Percentiles rank a stretch among this genome's conserved stretches.
These are phyloP conservation scores for Gari tellinella DNA, from an alignment of 2,888 invertebrate genomes.

Conservation along the genomic window DNA sequence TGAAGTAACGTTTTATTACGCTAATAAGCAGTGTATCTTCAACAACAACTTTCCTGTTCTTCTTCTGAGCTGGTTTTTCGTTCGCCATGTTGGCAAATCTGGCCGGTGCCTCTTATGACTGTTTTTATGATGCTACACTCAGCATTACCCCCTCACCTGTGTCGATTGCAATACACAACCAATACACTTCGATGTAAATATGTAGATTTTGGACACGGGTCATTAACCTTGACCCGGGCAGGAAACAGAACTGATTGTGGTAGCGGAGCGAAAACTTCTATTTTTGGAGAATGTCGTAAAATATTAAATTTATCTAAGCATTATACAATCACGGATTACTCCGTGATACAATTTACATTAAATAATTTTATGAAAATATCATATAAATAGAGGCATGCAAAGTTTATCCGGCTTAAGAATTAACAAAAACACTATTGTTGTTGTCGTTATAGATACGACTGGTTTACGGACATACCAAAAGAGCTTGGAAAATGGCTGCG, in stretches of 20 bases:
- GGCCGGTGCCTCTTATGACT: slow-evolving; percentile 1
- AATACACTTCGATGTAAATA: neutral
- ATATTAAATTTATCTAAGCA: no score
- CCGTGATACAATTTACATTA: no score
- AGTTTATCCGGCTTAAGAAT: no score
- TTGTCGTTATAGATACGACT: slow-evolving; percentile 51
- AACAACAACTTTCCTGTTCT: slow-evolving; percentile 57
- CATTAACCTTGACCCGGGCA: no score
- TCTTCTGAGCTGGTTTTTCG: slow-evolving; percentile 47
- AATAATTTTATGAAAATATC: no score
- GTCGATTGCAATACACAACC: slow-evolving; percentile 47
- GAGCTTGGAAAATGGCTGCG: slow-evolving; percentile 81
- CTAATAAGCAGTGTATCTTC: slow-evolving; percentile 76
- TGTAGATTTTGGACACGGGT: no score
- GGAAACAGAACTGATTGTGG: no score
- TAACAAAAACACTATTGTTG: neutral
- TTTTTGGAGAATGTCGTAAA: no score
- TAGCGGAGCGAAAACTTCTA: no score
- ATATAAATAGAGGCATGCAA: no score
- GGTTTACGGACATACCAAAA: slow-evolving; percentile 72
- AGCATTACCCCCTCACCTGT: slow-evolving; percentile 33
- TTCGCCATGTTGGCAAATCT: slow-evolving; percentile 60
- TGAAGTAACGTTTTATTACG: slow-evolving; percentile 79
- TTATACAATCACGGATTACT: no score
- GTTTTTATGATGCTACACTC: neutral